Conservation (phyloP, 2,113 vertebrate species). For the Scartelaos histophorus region DNA sequence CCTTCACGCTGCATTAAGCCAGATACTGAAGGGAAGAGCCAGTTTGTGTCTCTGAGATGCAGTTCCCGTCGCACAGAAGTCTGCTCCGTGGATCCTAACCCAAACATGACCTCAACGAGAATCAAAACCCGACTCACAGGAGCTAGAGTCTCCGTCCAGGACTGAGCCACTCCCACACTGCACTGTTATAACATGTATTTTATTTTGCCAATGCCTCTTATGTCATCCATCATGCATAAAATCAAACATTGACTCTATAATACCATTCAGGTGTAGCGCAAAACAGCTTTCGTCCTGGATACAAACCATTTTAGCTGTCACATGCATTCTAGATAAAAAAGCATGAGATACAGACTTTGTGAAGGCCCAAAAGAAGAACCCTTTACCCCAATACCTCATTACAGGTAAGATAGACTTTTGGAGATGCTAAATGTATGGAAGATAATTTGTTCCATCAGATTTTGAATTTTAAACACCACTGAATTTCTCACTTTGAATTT, state of each 20-base stretch:
- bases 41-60: conserved; percentile 31
- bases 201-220: neutral
- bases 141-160: neutral
- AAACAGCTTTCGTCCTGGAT: no score
- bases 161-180: neutral
- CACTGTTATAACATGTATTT: neutral
- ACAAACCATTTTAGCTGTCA: neutral
- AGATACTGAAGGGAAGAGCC: conserved; percentile 17
- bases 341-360: neutral
- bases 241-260: neutral
- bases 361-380: no score
- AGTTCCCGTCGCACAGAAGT: conserved; percentile 57
- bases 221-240: neutral
- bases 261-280: no score
- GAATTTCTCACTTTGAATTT: no score
- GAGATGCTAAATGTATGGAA: neutral
- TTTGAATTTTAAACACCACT: no score
- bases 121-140: conserved; percentile 60
- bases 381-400: neutral
- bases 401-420: neutral
- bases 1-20: conserved; percentile 40
- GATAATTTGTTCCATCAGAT: no score
- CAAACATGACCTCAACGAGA: conserved; percentile 68
- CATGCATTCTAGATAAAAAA: neutral
- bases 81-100: conserved; percentile 50